phyloP scores from a whole-genome alignment of 2,113 vertebrate genomes.

The Oreochromis spilurus region DNA sequence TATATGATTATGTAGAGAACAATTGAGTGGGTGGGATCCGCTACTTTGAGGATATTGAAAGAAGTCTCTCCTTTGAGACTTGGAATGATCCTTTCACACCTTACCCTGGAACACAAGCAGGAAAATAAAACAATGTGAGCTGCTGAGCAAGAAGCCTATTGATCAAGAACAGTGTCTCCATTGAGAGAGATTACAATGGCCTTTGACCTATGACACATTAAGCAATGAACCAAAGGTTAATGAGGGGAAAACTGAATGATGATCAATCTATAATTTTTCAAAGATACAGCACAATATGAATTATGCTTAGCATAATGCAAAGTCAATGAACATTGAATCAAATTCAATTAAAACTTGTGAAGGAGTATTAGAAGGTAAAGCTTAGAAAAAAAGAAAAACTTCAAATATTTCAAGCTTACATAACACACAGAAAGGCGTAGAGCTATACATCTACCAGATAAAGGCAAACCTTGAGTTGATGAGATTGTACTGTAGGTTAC shows the following conservation, averaged over 20 bases:
- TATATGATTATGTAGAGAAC: slow-evolving; percentile 77
- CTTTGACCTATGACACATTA: slow-evolving; percentile 69
- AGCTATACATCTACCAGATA: background rate
- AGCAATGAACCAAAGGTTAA: slow-evolving; percentile 72
- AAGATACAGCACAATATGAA: slow-evolving; percentile 27
- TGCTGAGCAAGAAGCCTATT: slow-evolving; percentile 68
- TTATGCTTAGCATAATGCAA: slow-evolving; percentile 14
- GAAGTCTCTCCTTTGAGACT: slow-evolving; percentile 71
- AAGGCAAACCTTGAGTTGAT: background rate
- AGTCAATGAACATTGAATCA: slow-evolving; percentile 17
- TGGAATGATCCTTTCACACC: slow-evolving; percentile 77
- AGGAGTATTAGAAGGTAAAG: background rate
- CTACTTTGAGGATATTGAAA: slow-evolving; percentile 72
- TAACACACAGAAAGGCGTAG: background rate
- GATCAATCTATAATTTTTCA: slow-evolving; percentile 37
- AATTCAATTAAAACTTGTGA: background rate
- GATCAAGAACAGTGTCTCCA: slow-evolving; percentile 70
- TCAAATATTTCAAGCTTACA: background rate
- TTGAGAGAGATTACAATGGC: slow-evolving; percentile 73
- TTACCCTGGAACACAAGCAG: slow-evolving; percentile 66
- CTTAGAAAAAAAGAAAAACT: background rate
- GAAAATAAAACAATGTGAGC: slow-evolving; percentile 73
- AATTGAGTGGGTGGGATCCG: slow-evolving; percentile 69
- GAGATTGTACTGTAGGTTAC: background rate
- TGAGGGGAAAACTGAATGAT: slow-evolving; percentile 62